Conservation (phyloP, 2,888 invertebrate genomes). For the Nowickia ferox region DNA sequence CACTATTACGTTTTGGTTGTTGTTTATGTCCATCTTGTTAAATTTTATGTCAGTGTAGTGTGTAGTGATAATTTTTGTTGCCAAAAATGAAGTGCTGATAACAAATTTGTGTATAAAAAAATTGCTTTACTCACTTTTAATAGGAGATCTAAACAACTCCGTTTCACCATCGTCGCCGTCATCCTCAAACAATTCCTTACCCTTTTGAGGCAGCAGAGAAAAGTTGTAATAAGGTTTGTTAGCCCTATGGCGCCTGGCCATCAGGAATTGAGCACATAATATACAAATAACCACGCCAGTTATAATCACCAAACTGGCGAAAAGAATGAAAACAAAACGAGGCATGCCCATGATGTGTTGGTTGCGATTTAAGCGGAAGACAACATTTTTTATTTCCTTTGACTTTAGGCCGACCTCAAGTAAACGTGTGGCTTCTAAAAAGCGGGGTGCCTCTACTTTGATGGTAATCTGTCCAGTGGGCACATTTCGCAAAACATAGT, state of each 20-base stretch:
- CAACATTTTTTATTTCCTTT: slow-evolving; percentile 85
- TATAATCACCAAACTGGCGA: slow-evolving; percentile 85
- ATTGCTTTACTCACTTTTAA: slow-evolving; percentile 79
- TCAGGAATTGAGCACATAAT: slow-evolving; percentile 79
- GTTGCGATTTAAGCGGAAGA: slow-evolving; percentile 88
- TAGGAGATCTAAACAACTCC: slow-evolving; percentile 81
- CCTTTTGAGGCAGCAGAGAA: slow-evolving; percentile 82
- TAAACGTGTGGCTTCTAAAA: slow-evolving; percentile 83
- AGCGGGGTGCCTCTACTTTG: slow-evolving; percentile 85
- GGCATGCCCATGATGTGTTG: slow-evolving; percentile 90
- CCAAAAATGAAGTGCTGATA: too few relatives aligned
- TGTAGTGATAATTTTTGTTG: too few relatives aligned
- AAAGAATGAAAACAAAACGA: slow-evolving; percentile 89
- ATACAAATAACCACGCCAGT: slow-evolving; percentile 77
- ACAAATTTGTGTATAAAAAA: neutral
- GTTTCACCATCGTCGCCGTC: slow-evolving; percentile 82
- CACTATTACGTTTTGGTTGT: too few relatives aligned
- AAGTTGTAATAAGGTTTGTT: slow-evolving; percentile 82
- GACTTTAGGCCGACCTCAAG: slow-evolving; percentile 80
- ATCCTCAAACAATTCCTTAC: slow-evolving; percentile 81
- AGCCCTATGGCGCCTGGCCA: slow-evolving; percentile 76
- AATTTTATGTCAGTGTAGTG: too few relatives aligned
- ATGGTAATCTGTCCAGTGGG: slow-evolving; percentile 84
- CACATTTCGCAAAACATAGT: slow-evolving; percentile 77
- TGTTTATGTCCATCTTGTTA: too few relatives aligned